Base-by-base conservation (phyloP, 1,140 invertebrate species). In the Drosophila funebris region DNA sequence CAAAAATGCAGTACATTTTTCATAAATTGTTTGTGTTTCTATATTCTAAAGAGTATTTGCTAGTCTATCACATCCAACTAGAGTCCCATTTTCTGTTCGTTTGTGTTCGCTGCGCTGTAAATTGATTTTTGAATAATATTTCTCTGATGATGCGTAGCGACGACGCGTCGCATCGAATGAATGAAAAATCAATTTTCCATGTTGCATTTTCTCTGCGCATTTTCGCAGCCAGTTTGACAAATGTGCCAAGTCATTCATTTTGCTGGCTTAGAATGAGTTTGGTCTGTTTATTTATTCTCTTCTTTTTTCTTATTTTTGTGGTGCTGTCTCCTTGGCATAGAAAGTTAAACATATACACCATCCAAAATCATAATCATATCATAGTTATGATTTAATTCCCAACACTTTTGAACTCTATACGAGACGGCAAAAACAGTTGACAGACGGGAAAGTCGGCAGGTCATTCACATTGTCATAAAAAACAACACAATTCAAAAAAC, bases 151-250 rank as follows among this genome's bases (percentile, higher is more conserved):
- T 52, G 33, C 46, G 58, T 37, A 29, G 43, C 11, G 58, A 61
- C n/a, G n/a, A n/a, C n/a, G 16, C 44, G 56, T 37, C 22, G n/a
- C 20, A n/a, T 31, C 27, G 56, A 37, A 24, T 56, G 16, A 37
- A 37, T 13, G 58, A n/a, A 50, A 66, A 67, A 67, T 67, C 53
- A 44, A 58, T 67, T 67, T 67, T 67, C 41, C 53, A 57, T 39
- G 31, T 39, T 48, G 54, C 53, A 58, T 57, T 58, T 44, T 66
- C 24, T 9, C 29, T 46, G 50, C 41, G 8, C 31, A 14, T 56
- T 64, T 64, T 50, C 54, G 39, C 58, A 31, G 31, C 31, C 33
- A 62, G 33, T 56, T 54, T 20, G 5, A 27, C 18, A 16, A 14
- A 54, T 57, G 16, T 57, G 37, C 13, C 54, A 58, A 58, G 16